Evolutionary conservation across 2,797 vertebrate species (phyloP).

Genomic region (Trachurus trachurus): DNA sequence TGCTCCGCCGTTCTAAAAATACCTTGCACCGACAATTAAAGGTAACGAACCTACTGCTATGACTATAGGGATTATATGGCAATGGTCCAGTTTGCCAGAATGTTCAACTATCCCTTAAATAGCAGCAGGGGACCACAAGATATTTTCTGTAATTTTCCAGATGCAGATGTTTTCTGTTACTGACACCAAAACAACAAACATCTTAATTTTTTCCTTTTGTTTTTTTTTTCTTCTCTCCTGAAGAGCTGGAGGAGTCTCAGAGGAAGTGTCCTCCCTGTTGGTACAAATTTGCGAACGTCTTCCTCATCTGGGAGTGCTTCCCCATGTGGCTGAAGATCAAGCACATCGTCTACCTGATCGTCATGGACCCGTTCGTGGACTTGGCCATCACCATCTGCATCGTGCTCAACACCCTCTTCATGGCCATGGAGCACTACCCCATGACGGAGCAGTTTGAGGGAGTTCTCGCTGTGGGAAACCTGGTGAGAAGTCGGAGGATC

Average conservation of each 20-base stretch:
- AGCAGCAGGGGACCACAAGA: too few species aligned
- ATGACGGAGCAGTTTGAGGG: conserved; percentile 91
- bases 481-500: conserved; percentile 88
- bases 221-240: not conserved
- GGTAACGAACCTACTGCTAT: too few species aligned
- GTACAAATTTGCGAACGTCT: conserved; percentile 96
- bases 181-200: not conserved
- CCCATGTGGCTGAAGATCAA: conserved; percentile 96
- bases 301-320: conserved; percentile 98
- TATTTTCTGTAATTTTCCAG: not conserved
- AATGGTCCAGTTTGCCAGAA: too few species aligned
- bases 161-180: not conserved
- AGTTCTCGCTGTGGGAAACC: conserved; percentile 92
- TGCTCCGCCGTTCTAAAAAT: too few species aligned
- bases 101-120: too few species aligned
- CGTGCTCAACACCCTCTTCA: conserved; percentile 97
- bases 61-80: too few species aligned
- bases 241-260: conserved; percentile 98
- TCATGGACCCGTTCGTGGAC: conserved; percentile 99
- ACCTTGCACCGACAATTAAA: too few species aligned
- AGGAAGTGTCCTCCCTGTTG: conserved; percentile 97
- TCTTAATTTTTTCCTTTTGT: not conserved
- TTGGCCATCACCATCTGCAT: conserved; percentile 99
- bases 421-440: conserved; percentile 99
- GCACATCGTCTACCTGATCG: conserved; percentile 94